These are phyloP conservation scores for Mus musculus DNA, from an alignment of 2,113 vertebrate genomes.

Conservation along the genomic window GRCm39 chr12:100547501-100548000, in stretches of 20 bases:
- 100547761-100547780: conserved; percentile 7
- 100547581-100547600: conserved; percentile 92
- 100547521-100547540: neutral
- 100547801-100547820: neutral
- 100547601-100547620: conserved; percentile 97
- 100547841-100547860: neutral
- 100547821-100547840: neutral
- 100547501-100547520: neutral
- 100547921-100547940: neutral
- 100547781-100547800: neutral
- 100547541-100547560: conserved; percentile 91
- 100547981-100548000: neutral
- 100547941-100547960: neutral
- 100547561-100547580: conserved; percentile 96
- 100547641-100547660: conserved; percentile 95
- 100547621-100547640: conserved; percentile 94
- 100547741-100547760: neutral
- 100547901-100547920: neutral
- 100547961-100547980: neutral
- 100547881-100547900: neutral
- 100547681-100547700: conserved; percentile 97
- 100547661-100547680: conserved; percentile 95
- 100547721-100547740: conserved; percentile 57
- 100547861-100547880: neutral
- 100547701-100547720: conserved; percentile 91